Percentiles rank a stretch among this genome's conserved stretches.
phyloP scores from a whole-genome alignment of 2,797 vertebrate genomes.

The Yasuhikotakia modesta region DNA sequence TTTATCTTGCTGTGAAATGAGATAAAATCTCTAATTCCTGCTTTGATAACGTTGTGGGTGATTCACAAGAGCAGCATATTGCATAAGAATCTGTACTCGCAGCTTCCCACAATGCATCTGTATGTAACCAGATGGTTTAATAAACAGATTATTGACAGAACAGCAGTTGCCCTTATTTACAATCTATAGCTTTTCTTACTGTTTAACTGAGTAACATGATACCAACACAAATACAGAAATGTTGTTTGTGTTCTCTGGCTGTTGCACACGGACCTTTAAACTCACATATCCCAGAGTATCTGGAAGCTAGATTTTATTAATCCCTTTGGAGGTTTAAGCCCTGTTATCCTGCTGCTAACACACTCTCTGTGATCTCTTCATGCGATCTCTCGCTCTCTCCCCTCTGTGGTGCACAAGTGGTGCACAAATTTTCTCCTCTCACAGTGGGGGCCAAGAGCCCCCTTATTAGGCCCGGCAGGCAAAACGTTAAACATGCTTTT shows the following conservation, averaged over 20 bases:
- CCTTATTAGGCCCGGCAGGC: constrained; percentile 44
- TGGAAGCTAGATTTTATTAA: constrained; percentile 42
- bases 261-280: constrained; percentile 12
- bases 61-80: constrained; percentile 30
- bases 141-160: constrained; percentile 26
- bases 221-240: neutral
- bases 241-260: constrained; percentile 1
- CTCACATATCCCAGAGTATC: constrained; percentile 25
- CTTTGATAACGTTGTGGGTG: constrained; percentile 17
- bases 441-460: constrained; percentile 22
- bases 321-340: constrained; percentile 40
- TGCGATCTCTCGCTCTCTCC: constrained; percentile 27
- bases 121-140: constrained; percentile 20
- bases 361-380: constrained; percentile 40
- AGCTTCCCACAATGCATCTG: constrained; percentile 11
- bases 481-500: constrained; percentile 45
- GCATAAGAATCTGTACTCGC: constrained; percentile 21
- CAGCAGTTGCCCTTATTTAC: neutral
- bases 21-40: constrained; percentile 27
- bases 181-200: neutral
- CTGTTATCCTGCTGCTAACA: constrained; percentile 40
- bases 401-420: constrained; percentile 18
- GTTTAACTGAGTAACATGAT: neutral
- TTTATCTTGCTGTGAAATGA: constrained; percentile 28
- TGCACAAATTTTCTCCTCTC: constrained; percentile 34